Conservation (phyloP, 2,888 invertebrate genomes). For the Troides oblongomaculatus region DNA sequence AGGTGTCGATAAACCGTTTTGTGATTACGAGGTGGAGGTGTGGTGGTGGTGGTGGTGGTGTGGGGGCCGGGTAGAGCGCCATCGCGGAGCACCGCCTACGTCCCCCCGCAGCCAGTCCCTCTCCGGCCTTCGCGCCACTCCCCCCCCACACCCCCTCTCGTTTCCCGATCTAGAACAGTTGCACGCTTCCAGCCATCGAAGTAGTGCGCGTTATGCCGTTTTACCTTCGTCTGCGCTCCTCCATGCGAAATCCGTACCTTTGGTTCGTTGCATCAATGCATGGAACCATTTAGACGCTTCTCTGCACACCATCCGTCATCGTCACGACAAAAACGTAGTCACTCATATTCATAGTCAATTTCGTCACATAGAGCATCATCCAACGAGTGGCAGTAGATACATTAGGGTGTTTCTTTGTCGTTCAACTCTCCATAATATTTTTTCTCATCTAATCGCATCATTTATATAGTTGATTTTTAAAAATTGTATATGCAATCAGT, state of each 20-base stretch:
- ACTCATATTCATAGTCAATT: constrained; percentile 42
- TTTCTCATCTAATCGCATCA: constrained; percentile 15
- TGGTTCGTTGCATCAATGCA: constrained; percentile 78
- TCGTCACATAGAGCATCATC: constrained; percentile 33
- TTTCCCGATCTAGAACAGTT: constrained; percentile 49
- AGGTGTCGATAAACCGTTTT: constrained; percentile 65
- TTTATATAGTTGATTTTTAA: neutral
- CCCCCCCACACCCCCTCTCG: constrained; percentile 42
- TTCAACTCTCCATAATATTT: constrained; percentile 13
- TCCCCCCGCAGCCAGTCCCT: constrained; percentile 41
- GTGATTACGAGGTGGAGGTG: constrained; percentile 65
- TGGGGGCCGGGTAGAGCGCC: constrained; percentile 58
- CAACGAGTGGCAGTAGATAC: constrained; percentile 22
- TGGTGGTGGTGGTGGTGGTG: constrained; percentile 40
- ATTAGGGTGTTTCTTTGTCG: constrained; percentile 23
- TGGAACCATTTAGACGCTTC: constrained; percentile 78
- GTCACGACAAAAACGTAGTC: constrained; percentile 43
- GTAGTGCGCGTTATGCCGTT: constrained; percentile 69
- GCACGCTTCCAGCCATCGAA: constrained; percentile 30
- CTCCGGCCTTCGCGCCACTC: constrained; percentile 31
- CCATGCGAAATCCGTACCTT: constrained; percentile 68
- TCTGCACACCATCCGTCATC: constrained; percentile 65
- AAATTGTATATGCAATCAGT: neutral
- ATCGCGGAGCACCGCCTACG: constrained; percentile 48
- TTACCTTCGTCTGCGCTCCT: constrained; percentile 65